Conservation (phyloP, 92 coral and sea anemone species). For the Heliopora coerulea region DNA sequence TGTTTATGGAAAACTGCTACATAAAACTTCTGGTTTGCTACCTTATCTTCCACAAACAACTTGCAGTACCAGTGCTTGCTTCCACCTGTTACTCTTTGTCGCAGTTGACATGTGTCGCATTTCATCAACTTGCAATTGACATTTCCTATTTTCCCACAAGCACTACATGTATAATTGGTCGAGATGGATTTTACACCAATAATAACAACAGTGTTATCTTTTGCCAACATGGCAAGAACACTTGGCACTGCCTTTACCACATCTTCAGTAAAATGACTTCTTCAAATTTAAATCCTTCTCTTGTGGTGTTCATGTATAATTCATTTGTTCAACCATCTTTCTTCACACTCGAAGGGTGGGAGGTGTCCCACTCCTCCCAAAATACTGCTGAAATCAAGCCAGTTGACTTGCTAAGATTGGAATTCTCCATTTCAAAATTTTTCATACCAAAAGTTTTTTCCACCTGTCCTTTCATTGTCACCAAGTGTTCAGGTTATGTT, state of each 20-base stretch:
- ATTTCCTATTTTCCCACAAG: conserved; percentile 38
- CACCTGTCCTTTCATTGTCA: not conserved
- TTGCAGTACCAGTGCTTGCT: conserved; percentile 47
- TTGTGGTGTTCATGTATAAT: conserved; percentile 3
- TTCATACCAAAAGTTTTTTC: not conserved
- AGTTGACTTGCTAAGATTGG: not conserved
- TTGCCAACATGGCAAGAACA: not conserved
- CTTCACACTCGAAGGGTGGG: conserved; percentile 3
- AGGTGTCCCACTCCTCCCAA: conserved; percentile 21
- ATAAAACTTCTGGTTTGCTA: conserved; percentile 44
- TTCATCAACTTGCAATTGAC: conserved; percentile 38
- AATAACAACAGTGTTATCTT: not conserved
- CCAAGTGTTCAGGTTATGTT: conserved; percentile 7
- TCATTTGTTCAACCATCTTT: conserved; percentile 1
- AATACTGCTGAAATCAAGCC: not conserved
- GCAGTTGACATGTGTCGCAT: conserved; percentile 43
- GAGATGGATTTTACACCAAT: conserved; percentile 15
- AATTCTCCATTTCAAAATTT: not conserved
- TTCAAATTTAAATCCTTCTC: not conserved
- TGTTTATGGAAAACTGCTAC: conserved; percentile 42
- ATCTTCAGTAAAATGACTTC: not conserved
- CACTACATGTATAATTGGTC: conserved; percentile 12
- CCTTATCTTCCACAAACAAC: conserved; percentile 43
- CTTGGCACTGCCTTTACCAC: not conserved
- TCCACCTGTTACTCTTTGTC: conserved; percentile 35